A percentile compares a stretch with the other conserved stretches of the same genome.
These are phyloP conservation scores for Coleophora flavipennella DNA, from an alignment of 2,888 invertebrate genomes.

Conservation along the genomic window DNA sequence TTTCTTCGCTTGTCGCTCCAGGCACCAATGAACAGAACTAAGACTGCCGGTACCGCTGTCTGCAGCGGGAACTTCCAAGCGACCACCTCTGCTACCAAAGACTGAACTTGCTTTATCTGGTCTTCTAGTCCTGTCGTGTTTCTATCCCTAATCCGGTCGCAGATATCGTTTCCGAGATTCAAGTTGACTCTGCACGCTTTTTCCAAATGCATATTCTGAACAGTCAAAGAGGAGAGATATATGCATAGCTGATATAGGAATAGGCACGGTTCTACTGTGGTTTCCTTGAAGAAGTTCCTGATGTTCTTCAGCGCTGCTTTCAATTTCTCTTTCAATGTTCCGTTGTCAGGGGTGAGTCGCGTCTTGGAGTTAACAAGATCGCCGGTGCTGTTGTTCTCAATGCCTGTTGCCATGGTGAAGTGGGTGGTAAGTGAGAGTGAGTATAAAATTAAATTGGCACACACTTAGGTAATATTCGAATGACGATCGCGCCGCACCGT, in stretches of 20 bases:
- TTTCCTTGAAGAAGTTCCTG: conserved; percentile 44
- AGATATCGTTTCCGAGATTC: conserved; percentile 62
- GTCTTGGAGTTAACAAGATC: conserved; percentile 52
- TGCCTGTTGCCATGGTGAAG: conserved; percentile 38
- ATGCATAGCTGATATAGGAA: conserved; percentile 77
- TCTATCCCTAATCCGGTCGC: conserved; percentile 57
- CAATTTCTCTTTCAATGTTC: conserved; percentile 44
- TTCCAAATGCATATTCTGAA: conserved; percentile 72
- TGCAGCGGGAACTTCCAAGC: conserved; percentile 74
- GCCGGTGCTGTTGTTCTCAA: conserved; percentile 36
- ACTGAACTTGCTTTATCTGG: conserved; percentile 55
- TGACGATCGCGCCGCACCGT: conserved; percentile 35
- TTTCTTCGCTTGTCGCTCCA: conserved; percentile 75
- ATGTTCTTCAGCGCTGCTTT: conserved; percentile 48
- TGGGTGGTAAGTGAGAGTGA: conserved; percentile 44
- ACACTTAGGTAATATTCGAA: conserved; percentile 28
- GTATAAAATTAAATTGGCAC: conserved; percentile 35
- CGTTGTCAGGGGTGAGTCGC: conserved; percentile 35
- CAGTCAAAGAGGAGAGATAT: conserved; percentile 75
- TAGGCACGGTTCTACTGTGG: conserved; percentile 78
- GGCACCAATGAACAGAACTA: conserved; percentile 73
- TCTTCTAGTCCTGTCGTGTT: conserved; percentile 56
- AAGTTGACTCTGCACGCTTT: conserved; percentile 73
- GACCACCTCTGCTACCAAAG: conserved; percentile 64
- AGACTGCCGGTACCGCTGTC: conserved; percentile 70